phyloP scores from a whole-genome alignment of 1,140 invertebrate genomes.

The Pentalonia nigronervosa region DNA sequence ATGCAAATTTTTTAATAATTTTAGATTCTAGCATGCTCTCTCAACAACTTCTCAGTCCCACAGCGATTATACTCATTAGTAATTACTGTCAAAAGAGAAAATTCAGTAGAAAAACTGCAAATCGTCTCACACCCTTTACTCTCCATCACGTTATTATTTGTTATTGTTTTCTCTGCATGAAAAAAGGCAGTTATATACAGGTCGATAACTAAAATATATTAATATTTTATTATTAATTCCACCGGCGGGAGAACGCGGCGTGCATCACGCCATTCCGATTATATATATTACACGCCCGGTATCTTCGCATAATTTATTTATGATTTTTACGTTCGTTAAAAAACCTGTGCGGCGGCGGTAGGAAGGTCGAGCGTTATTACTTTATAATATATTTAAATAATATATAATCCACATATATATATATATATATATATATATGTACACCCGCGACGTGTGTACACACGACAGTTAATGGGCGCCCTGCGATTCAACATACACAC shows the following conservation, averaged over 20 bases:
- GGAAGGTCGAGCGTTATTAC: neutral
- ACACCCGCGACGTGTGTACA: neutral
- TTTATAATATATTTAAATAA: slow-evolving; percentile 9
- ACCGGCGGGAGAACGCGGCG: slow-evolving; percentile 9
- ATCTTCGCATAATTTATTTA: slow-evolving; percentile 22
- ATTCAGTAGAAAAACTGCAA: neutral
- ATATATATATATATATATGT: neutral
- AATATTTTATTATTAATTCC: neutral
- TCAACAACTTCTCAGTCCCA: neutral
- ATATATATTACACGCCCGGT: neutral
- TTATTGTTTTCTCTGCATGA: neutral
- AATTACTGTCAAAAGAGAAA: neutral
- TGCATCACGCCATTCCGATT: neutral
- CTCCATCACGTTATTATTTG: neutral
- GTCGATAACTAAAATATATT: slow-evolving; percentile 1
- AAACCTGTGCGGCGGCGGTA: neutral
- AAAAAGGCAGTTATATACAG: neutral
- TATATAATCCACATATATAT: neutral
- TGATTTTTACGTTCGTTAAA: slow-evolving; percentile 9
- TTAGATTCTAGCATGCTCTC: too few species aligned
- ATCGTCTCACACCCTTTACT: neutral
- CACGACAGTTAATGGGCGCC: neutral
- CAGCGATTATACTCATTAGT: neutral
- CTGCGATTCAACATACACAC: neutral
- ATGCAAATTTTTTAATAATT: too few species aligned